These are phyloP conservation scores for Synanthedon vespiformis DNA, from an alignment of 2,888 invertebrate species.

Conservation along the genomic window DNA sequence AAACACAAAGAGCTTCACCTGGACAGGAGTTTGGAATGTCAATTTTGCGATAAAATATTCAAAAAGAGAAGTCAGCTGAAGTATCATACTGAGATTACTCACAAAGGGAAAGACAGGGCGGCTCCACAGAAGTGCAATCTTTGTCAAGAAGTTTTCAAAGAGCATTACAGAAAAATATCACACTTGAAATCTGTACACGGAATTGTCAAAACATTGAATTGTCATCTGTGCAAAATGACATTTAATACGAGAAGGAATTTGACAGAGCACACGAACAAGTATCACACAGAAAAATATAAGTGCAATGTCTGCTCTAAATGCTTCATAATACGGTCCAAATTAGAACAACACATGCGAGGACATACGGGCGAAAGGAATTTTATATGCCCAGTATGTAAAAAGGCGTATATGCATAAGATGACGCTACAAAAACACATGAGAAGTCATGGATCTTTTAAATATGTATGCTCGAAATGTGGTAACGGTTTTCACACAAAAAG, in stretches of 20 bases:
- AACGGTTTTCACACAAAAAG: slow-evolving; percentile 16
- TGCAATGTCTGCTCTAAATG: slow-evolving; percentile 54
- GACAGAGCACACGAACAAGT: slow-evolving; percentile 32
- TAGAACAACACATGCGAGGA: slow-evolving; percentile 48
- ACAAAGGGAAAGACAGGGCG: slow-evolving; percentile 24
- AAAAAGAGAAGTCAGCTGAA: slow-evolving; percentile 47
- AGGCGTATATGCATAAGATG: slow-evolving; percentile 47
- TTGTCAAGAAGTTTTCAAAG: slow-evolving; percentile 30
- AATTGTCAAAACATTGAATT: slow-evolving; percentile 22
- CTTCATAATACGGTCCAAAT: slow-evolving; percentile 49
- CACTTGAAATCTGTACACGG: slow-evolving; percentile 36
- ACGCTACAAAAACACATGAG: slow-evolving; percentile 51
- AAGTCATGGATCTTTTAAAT: slow-evolving; percentile 27
- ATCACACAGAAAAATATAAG: slow-evolving; percentile 50
- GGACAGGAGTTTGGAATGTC: slow-evolving; percentile 25
- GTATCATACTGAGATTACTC: slow-evolving; percentile 46
- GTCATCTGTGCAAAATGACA: slow-evolving; percentile 25
- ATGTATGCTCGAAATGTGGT: slow-evolving; percentile 21
- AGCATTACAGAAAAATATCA: slow-evolving; percentile 31
- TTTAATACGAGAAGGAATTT: slow-evolving; percentile 26
- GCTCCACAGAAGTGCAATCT: slow-evolving; percentile 27
- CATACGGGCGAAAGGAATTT: slow-evolving; percentile 51
- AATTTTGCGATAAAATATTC: slow-evolving; percentile 41
- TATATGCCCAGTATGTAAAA: slow-evolving; percentile 46
- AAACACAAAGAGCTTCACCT: slow-evolving; percentile 33